These are phyloP conservation scores for Peromyscus aztecus DNA, from an alignment of 2,797 vertebrate genomes.

Conservation along the genomic window DNA sequence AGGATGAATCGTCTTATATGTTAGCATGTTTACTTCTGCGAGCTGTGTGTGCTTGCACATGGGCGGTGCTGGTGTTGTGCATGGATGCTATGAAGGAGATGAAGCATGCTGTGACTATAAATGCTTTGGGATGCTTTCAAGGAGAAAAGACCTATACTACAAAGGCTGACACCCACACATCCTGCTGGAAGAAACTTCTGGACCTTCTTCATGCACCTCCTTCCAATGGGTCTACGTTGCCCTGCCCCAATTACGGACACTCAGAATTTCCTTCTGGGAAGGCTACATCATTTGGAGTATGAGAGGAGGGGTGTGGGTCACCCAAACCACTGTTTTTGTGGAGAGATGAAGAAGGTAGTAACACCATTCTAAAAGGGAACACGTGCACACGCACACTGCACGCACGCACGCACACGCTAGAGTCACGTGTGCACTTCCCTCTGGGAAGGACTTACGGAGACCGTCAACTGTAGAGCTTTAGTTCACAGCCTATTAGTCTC, in stretches of 20 bases:
- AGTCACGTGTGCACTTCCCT: not conserved
- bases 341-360: not conserved
- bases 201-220: too few species aligned
- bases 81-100: not conserved
- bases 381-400: too few species aligned
- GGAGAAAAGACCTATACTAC: not conserved
- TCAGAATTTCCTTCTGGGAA: not conserved
- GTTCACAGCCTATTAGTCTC: not conserved
- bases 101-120: not conserved
- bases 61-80: not conserved
- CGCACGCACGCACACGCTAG: too few species aligned
- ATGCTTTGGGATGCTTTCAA: not conserved
- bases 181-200: not conserved
- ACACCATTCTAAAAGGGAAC: not conserved
- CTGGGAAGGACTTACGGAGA: not conserved
- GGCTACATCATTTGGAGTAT: not conserved
- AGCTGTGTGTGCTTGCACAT: not conserved
- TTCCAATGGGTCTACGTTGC: not conserved
- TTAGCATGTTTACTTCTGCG: not conserved
- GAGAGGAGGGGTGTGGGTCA: not conserved
- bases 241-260: not conserved
- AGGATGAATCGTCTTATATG: too few species aligned
- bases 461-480: not conserved
- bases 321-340: not conserved
- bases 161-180: not conserved